These are phyloP conservation scores for Teleogryllus oceanicus DNA, from an alignment of 2,888 invertebrate genomes.

Conservation along the genomic window DNA sequence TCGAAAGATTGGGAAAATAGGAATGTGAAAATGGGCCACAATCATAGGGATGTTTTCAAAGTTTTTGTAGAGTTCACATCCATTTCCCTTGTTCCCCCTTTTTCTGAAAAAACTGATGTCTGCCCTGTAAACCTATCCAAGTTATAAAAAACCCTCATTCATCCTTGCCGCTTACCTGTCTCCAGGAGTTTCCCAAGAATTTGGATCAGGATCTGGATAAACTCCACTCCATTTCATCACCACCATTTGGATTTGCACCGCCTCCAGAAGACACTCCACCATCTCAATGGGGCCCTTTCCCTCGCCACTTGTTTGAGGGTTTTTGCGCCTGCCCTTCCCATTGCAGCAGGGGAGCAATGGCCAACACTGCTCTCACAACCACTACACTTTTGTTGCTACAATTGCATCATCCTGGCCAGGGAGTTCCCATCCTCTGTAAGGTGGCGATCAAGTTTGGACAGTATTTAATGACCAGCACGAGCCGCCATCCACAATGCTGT, in stretches of 20 bases:
- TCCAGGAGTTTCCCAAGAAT: not conserved
- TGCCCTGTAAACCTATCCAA: too few species aligned
- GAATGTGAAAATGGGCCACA: too few species aligned
- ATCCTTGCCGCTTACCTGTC: not conserved
- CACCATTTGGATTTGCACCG: conserved; percentile 2
- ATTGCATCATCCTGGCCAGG: not conserved
- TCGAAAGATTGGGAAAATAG: too few species aligned
- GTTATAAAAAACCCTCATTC: too few species aligned
- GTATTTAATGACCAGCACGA: not conserved
- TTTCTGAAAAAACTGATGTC: too few species aligned
- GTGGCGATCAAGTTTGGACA: not conserved
- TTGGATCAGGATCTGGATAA: not conserved
- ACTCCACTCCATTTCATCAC: not conserved
- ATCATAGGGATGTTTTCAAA: too few species aligned
- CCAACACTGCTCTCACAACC: not conserved
- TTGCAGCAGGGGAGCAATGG: not conserved
- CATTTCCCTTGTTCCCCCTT: too few species aligned
- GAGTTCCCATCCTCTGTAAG: not conserved
- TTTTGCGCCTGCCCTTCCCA: not conserved
- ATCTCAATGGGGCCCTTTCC: not conserved
- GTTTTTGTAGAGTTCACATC: too few species aligned
- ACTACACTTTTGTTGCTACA: not conserved
- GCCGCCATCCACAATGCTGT: not conserved
- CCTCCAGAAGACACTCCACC: not conserved
- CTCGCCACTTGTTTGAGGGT: not conserved